phyloP scores from a whole-genome alignment of 2,888 invertebrate genomes.

The Noctua comes region DNA sequence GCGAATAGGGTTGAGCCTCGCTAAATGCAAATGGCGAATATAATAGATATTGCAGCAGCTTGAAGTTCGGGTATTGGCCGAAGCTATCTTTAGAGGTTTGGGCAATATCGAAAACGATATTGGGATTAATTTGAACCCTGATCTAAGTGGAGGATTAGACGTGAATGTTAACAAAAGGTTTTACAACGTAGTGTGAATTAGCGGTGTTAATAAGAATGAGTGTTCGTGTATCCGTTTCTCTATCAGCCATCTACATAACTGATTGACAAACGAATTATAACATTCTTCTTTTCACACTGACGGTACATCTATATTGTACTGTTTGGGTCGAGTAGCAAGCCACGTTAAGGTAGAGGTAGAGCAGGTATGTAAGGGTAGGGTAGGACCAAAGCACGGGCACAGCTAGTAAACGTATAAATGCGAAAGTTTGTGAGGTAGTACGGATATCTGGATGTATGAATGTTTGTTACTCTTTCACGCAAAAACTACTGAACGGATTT shows the following conservation, averaged over 20 bases:
- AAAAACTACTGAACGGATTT: no score
- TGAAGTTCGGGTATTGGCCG: slow-evolving; percentile 36
- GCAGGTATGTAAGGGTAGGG: no score
- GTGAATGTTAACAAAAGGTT: slow-evolving; percentile 6
- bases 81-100: slow-evolving; percentile 41
- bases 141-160: slow-evolving; percentile 22
- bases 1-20: slow-evolving; percentile 53
- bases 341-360: background rate
- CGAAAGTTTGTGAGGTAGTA: no score
- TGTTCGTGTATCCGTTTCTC: background rate
- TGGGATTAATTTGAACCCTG: slow-evolving; percentile 16
- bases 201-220: background rate
- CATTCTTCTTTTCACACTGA: background rate
- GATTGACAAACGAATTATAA: background rate
- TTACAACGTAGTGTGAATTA: background rate
- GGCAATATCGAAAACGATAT: slow-evolving; percentile 16
- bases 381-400: no score
- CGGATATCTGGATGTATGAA: no score
- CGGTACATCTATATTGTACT: background rate
- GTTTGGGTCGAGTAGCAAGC: background rate
- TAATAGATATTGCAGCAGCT: slow-evolving; percentile 46
- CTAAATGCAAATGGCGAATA: slow-evolving; percentile 34
- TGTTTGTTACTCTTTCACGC: no score
- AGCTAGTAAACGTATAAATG: no score
- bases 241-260: no score